Evolutionary conservation across 2,888 invertebrate genomes (phyloP).

Genomic region (Lepeophtheirus nordmannii): DNA sequence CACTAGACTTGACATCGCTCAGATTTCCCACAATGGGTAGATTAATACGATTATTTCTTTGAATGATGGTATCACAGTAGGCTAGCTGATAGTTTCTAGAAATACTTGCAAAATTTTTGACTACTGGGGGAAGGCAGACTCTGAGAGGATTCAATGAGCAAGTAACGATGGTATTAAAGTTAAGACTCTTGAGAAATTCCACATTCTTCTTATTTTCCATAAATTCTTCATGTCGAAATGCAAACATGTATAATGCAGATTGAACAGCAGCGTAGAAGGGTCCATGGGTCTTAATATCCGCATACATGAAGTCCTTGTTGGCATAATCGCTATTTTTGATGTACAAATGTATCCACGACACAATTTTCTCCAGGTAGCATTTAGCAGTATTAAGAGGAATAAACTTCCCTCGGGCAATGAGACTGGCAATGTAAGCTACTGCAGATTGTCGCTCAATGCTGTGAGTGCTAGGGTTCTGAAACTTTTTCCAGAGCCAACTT

Average conservation of each 20-base stretch:
- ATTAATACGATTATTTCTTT: slow-evolving; percentile 47
- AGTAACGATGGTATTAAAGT: slow-evolving; percentile 68
- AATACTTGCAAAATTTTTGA: slow-evolving; percentile 61
- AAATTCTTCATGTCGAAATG: slow-evolving; percentile 64
- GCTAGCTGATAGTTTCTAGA: slow-evolving; percentile 71
- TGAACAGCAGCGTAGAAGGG: slow-evolving; percentile 86
- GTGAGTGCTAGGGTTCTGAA: slow-evolving; percentile 41
- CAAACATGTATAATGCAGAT: slow-evolving; percentile 76
- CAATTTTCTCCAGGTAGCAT: slow-evolving; percentile 50
- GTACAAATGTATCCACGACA: slow-evolving; percentile 70
- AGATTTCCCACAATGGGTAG: slow-evolving; percentile 24
- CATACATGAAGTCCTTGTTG: slow-evolving; percentile 37
- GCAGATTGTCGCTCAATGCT: slow-evolving; percentile 50
- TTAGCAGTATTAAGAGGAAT: slow-evolving; percentile 48
- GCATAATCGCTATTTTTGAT: slow-evolving; percentile 30
- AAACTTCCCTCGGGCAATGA: slow-evolving; percentile 51
- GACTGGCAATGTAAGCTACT: slow-evolving; percentile 57
- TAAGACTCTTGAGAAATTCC: slow-evolving; percentile 59
- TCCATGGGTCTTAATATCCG: slow-evolving; percentile 54
- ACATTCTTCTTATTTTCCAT: slow-evolving; percentile 32
- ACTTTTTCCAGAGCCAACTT: slow-evolving; percentile 53
- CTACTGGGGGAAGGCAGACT: slow-evolving; percentile 58
- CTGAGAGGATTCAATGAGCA: slow-evolving; percentile 73
- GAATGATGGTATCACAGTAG: slow-evolving; percentile 77
- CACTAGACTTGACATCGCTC: neutral